A percentile compares a stretch with the other conserved stretches of the same genome.
Evolutionary conservation across 2,888 invertebrate species (phyloP).

Genomic region (Eustalomyia histrio): DNA sequence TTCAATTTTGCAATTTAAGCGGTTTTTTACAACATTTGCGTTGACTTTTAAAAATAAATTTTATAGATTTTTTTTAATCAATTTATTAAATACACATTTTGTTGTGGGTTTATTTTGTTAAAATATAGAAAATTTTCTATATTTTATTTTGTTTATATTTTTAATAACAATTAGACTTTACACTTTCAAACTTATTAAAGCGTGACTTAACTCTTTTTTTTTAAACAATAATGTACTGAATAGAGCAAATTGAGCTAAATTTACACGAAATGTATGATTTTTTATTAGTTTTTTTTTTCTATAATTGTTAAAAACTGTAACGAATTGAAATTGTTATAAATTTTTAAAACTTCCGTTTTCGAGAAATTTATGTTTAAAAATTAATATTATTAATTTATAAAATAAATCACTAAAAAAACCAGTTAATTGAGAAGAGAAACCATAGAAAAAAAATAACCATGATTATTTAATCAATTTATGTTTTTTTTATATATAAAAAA

Average conservation of each 20-base stretch:
- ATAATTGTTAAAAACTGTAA: neutral
- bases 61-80: too few species aligned
- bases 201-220: conserved; percentile 35
- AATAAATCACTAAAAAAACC: conserved; percentile 25
- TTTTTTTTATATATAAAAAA: neutral
- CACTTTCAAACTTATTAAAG: conserved; percentile 62
- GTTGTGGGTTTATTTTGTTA: too few species aligned
- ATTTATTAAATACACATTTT: too few species aligned
- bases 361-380: conserved; percentile 1
- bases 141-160: too few species aligned
- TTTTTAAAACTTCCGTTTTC: conserved; percentile 22
- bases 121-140: too few species aligned
- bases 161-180: conserved; percentile 31
- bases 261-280: too few species aligned
- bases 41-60: too few species aligned
- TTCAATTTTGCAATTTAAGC: neutral
- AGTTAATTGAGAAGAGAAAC: conserved; percentile 47
- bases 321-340: conserved; percentile 26
- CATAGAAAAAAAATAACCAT: conserved; percentile 16
- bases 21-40: too few species aligned
- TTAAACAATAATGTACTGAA: neutral
- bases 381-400: neutral
- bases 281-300: neutral
- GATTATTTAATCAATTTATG: conserved; percentile 29
- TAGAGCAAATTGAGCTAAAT: neutral